phyloP scores from a whole-genome alignment of 2,797 vertebrate genomes.

The Meriones psammophilus region DNA sequence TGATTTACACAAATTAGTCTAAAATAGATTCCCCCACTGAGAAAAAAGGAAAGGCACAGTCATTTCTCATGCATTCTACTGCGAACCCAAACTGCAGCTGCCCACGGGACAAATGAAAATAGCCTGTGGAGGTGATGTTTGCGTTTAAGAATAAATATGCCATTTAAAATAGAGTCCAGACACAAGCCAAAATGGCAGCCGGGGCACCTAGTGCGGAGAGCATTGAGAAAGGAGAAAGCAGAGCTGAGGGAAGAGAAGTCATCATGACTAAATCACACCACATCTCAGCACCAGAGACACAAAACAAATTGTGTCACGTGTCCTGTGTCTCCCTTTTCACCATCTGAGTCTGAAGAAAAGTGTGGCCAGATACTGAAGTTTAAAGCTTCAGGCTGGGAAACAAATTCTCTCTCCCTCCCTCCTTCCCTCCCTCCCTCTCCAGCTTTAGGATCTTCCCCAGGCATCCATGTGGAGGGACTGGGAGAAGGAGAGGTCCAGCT shows the following conservation, averaged over 20 bases:
- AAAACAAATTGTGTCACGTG: neutral
- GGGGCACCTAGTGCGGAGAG: neutral
- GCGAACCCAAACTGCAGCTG: neutral
- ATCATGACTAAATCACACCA: neutral
- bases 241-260: neutral
- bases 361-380: neutral
- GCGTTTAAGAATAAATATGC: constrained; percentile 8
- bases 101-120: neutral
- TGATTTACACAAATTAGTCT: neutral
- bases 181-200: neutral
- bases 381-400: neutral
- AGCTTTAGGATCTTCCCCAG: constrained; percentile 72
- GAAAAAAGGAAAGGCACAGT: too few species aligned
- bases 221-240: neutral
- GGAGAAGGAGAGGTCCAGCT: constrained; percentile 33
- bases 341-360: constrained; percentile 1
- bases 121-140: neutral
- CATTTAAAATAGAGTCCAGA: constrained; percentile 5
- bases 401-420: neutral
- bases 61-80: neutral
- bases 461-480: constrained; percentile 29
- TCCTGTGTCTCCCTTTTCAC: neutral
- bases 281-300: neutral
- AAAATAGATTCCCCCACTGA: neutral
- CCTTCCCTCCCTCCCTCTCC: neutral